Evolutionary conservation across 2,888 invertebrate genomes (phyloP).

Genomic region (Drosophila diplacantha): DNA sequence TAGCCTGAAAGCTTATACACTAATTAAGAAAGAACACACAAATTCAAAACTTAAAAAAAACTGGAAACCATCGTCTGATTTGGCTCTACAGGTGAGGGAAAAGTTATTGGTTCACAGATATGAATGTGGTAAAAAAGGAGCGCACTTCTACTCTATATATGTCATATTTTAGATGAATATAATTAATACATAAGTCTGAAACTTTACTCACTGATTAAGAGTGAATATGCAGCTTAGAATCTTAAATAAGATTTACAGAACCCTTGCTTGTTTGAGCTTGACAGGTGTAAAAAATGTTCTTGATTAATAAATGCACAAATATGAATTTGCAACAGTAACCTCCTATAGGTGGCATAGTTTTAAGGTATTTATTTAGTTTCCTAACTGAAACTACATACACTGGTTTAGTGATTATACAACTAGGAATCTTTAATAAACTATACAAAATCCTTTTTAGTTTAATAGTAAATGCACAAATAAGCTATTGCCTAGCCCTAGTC

Average conservation of each 20-base stretch:
- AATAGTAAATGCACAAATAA: neutral
- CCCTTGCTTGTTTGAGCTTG: too few species aligned
- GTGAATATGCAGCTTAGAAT: neutral
- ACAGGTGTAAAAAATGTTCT: too few species aligned
- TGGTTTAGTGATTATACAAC: neutral
- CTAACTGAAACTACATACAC: too few species aligned
- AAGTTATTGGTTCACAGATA: neutral
- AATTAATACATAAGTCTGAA: neutral
- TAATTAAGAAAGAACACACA: too few species aligned
- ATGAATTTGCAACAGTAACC: too few species aligned
- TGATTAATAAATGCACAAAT: too few species aligned
- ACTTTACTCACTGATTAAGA: neutral
- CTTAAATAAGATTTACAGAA: too few species aligned
- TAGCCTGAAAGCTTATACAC: too few species aligned
- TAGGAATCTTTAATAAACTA: neutral
- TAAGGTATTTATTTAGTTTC: too few species aligned
- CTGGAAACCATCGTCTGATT: neutral
- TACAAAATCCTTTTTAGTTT: neutral
- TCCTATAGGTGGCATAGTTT: too few species aligned
- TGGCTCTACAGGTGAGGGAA: neutral
- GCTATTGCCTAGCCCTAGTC: conserved; percentile 11
- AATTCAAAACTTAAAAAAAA: too few species aligned
- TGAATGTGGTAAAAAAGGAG: neutral
- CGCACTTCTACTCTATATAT: neutral
- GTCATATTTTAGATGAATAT: neutral